Percentiles rank a stretch among this genome's conserved stretches.
phyloP scores from a whole-genome alignment of 2,797 vertebrate species.

The Halcyon chelicuti region DNA sequence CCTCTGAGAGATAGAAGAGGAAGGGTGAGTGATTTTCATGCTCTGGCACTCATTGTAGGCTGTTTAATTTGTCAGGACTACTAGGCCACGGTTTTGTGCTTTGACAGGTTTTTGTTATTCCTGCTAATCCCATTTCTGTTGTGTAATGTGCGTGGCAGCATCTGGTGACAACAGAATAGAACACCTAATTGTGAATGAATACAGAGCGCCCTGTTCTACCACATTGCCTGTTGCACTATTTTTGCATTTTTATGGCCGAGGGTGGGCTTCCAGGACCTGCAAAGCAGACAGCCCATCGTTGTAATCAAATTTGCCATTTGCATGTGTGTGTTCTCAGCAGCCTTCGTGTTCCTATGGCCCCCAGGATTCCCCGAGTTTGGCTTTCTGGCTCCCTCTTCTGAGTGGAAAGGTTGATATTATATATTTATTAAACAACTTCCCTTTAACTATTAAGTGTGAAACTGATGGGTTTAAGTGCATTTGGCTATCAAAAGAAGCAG shows the following conservation, averaged over 20 bases:
- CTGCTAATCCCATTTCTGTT: conserved; percentile 75
- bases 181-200: conserved; percentile 77
- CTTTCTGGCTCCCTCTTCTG: conserved; percentile 49
- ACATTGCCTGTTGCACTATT: conserved; percentile 69
- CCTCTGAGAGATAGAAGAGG: conserved; percentile 57
- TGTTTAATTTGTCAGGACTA: conserved; percentile 74
- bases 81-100: conserved; percentile 70
- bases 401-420: background rate
- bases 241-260: conserved; percentile 72
- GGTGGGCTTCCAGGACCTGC: conserved; percentile 63
- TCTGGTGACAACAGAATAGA: conserved; percentile 76
- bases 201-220: conserved; percentile 63
- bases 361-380: background rate
- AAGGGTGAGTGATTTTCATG: conserved; percentile 73
- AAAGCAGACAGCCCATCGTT: conserved; percentile 66
- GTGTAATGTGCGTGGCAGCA: conserved; percentile 74
- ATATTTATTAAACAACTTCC: background rate
- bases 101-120: conserved; percentile 75
- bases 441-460: background rate
- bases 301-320: conserved; percentile 74
- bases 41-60: conserved; percentile 67
- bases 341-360: background rate
- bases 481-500: background rate
- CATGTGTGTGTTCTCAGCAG: conserved; percentile 65
- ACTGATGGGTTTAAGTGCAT: background rate